A percentile compares a stretch with the other conserved stretches of the same genome.
Evolutionary conservation across 2,888 invertebrate genomes (phyloP).

Genomic region (Maniola hyperantus): DNA sequence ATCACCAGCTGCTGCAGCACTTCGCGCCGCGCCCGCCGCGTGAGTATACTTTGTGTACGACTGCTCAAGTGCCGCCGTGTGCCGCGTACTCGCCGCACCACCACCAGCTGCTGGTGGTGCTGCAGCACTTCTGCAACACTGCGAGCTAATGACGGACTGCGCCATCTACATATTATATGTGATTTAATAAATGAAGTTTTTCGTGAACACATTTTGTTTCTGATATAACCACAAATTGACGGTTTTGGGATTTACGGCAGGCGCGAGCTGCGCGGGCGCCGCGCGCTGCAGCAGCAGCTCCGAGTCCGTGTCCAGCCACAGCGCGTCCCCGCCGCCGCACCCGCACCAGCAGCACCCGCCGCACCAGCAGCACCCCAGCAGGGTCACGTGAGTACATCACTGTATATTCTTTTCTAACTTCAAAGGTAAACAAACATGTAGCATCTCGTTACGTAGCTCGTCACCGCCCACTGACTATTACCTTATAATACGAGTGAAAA

Average conservation of each 20-base stretch:
- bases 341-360: slow-evolving; percentile 14
- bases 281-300: slow-evolving; percentile 85
- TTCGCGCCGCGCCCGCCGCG: slow-evolving; percentile 86
- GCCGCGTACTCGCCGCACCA: slow-evolving; percentile 71
- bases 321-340: slow-evolving; percentile 71
- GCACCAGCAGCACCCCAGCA: slow-evolving; percentile 19
- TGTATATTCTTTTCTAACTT: too few species aligned
- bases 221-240: too few species aligned
- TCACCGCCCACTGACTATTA: too few species aligned
- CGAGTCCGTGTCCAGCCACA: slow-evolving; percentile 87
- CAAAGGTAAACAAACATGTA: too few species aligned
- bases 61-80: slow-evolving; percentile 28
- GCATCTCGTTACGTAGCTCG: too few species aligned
- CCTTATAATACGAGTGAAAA: too few species aligned
- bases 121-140: slow-evolving; percentile 67
- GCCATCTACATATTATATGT: too few species aligned
- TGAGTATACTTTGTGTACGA: too few species aligned
- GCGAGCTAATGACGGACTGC: too few species aligned
- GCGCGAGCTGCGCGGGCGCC: slow-evolving; percentile 39
- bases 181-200: too few species aligned
- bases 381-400: slow-evolving; percentile 48
- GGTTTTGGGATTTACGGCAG: too few species aligned
- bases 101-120: slow-evolving; percentile 70
- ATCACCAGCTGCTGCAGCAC: slow-evolving; percentile 69
- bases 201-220: too few species aligned